Evolutionary conservation across 2,888 invertebrate species (phyloP).

Genomic region (Ormyrus nitidulus): DNA sequence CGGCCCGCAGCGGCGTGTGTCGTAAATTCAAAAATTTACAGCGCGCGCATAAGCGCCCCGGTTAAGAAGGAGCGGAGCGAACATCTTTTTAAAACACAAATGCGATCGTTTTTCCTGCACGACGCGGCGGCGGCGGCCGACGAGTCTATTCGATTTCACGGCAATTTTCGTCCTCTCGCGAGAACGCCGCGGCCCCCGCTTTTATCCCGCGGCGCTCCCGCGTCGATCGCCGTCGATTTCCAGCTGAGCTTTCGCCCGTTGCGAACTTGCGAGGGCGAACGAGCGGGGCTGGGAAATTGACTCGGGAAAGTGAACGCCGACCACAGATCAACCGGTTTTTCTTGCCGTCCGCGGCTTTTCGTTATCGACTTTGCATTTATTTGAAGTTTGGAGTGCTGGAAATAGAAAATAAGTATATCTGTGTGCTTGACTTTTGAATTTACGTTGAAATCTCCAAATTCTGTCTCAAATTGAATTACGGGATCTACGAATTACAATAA

Average conservation of each 20-base stretch:
- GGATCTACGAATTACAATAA: no score
- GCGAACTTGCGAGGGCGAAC: neutral
- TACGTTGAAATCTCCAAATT: no score
- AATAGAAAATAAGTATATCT: no score
- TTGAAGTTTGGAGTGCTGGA: no score
- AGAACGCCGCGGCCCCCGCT: neutral
- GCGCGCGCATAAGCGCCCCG: slow-evolving; percentile 1
- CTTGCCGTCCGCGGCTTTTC: neutral
- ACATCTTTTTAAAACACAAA: slow-evolving; percentile 37
- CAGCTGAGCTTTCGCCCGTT: neutral
- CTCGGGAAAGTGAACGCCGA: neutral
- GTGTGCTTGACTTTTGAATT: no score
- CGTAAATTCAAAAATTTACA: slow-evolving; percentile 47
- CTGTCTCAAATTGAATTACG: no score
- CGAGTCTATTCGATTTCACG: slow-evolving; percentile 32
- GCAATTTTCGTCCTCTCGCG: slow-evolving; percentile 15
- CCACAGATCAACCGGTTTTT: no score
- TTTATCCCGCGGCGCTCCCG: neutral
- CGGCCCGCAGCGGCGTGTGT: no score
- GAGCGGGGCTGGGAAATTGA: neutral
- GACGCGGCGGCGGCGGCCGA: neutral
- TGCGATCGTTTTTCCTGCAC: slow-evolving; percentile 3
- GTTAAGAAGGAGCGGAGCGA: slow-evolving; percentile 5
- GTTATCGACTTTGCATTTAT: neutral
- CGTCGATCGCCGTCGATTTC: slow-evolving; percentile 20